phyloP scores from a whole-genome alignment of 2,888 invertebrate species.

The Meghimatium bilineatum region DNA sequence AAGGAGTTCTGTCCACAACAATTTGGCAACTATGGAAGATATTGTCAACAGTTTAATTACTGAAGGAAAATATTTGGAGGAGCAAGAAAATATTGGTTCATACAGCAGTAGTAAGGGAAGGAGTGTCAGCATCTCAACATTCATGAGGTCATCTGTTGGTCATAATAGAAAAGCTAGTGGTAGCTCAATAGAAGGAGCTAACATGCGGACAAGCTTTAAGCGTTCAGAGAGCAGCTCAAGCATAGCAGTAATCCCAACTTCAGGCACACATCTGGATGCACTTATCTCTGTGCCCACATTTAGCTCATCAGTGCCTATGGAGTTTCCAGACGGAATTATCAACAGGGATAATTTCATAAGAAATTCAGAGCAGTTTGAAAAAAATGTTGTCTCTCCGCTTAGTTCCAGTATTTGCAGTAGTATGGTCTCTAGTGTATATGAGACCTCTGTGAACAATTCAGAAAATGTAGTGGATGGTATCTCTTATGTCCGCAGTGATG shows the following conservation, averaged over 20 bases:
- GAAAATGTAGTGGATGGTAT: not conserved
- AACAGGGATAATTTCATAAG: not conserved
- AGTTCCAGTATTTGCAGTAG: slow-evolving; percentile 69
- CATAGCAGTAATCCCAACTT: slow-evolving; percentile 32
- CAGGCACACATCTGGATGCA: not conserved
- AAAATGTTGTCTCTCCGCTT: slow-evolving; percentile 61
- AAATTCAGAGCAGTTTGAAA: not conserved
- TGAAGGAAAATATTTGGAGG: slow-evolving; percentile 34
- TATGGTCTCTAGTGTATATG: slow-evolving; percentile 73
- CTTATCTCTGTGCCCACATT: not conserved
- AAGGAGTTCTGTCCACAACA: not conserved
- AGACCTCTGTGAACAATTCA: slow-evolving; percentile 58
- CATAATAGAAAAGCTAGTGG: slow-evolving; percentile 11
- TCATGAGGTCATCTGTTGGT: slow-evolving; percentile 12
- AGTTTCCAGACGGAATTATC: not conserved
- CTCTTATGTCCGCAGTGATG: too few relatives aligned
- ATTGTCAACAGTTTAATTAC: slow-evolving; percentile 39
- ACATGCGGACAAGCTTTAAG: not conserved
- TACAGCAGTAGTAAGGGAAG: slow-evolving; percentile 7
- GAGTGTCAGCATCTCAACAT: slow-evolving; percentile 32
- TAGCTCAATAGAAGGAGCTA: slow-evolving; percentile 3
- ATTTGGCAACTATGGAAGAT: slow-evolving; percentile 42
- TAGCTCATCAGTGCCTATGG: slow-evolving; percentile 16
- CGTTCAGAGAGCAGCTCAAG: slow-evolving; percentile 42
- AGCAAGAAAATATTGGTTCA: not conserved